phyloP scores from a whole-genome alignment of 2,797 vertebrate species.

The Sebastes elongatus region DNA sequence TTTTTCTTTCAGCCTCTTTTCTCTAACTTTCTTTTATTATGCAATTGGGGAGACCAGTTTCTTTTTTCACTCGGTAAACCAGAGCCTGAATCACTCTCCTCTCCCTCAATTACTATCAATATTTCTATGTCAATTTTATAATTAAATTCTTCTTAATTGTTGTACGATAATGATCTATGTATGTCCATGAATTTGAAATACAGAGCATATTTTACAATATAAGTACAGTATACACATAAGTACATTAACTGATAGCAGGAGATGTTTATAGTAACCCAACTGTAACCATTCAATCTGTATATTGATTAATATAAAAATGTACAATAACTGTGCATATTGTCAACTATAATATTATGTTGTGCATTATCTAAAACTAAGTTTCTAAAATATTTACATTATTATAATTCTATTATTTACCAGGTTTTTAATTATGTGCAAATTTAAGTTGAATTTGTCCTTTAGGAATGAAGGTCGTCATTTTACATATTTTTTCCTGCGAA shows the following conservation, averaged over 20 bases:
- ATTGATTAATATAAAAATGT: background rate
- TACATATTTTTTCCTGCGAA: background rate
- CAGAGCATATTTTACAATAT: background rate
- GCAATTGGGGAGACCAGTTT: conserved; percentile 17
- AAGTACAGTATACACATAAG: background rate
- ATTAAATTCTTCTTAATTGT: background rate
- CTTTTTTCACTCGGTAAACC: conserved; percentile 6
- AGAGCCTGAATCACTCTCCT: background rate
- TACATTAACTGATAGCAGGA: background rate
- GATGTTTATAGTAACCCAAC: background rate
- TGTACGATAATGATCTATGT: background rate
- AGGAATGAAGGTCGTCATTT: background rate
- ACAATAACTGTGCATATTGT: background rate
- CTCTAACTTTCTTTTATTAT: conserved; percentile 49
- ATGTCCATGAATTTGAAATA: background rate
- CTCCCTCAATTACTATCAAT: background rate
- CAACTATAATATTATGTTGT: background rate
- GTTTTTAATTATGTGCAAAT: background rate
- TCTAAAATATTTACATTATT: background rate
- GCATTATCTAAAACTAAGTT: background rate
- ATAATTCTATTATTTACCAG: background rate
- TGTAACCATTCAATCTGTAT: background rate
- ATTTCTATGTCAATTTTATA: background rate
- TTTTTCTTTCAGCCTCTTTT: conserved; percentile 43
- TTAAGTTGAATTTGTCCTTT: background rate